These are phyloP conservation scores for Anseranas semipalmata DNA, from an alignment of 2,113 vertebrate species.

Conservation along the genomic window DNA sequence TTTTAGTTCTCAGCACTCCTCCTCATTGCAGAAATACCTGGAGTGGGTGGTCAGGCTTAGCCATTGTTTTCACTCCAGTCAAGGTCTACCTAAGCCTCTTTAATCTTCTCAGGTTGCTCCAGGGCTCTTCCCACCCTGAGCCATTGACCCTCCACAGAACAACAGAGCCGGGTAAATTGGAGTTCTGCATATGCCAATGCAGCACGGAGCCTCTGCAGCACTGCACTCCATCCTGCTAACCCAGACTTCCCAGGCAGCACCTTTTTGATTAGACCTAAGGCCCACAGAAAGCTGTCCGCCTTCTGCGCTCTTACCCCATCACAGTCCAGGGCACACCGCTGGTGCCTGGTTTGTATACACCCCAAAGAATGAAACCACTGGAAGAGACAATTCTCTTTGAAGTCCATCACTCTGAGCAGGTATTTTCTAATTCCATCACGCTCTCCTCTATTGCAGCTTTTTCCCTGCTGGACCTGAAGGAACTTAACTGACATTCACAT, in stretches of 20 bases:
- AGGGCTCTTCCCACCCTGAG: not conserved
- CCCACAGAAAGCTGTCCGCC: not conserved
- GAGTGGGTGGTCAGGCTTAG: not conserved
- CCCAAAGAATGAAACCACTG: not conserved
- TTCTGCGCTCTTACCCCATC: not conserved
- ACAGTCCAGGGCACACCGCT: not conserved
- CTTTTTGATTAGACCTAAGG: not conserved
- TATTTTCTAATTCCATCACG: not conserved
- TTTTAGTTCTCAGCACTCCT: not conserved
- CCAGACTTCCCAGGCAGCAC: not conserved
- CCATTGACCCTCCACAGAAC: not conserved
- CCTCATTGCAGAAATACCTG: not conserved
- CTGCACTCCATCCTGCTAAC: not conserved
- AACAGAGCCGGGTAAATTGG: not conserved
- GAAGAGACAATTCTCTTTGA: not conserved
- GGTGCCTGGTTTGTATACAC: not conserved
- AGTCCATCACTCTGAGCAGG: not conserved
- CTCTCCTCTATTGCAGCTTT: not conserved
- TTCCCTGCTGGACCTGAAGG: not conserved
- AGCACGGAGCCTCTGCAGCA: not conserved
- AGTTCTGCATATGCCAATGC: accelerated
- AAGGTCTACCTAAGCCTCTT: not conserved
- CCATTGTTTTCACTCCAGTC: not conserved
- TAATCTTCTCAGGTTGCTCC: not conserved
- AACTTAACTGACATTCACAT: not conserved